Percentiles rank a stretch among this genome's conserved stretches.
These are phyloP conservation scores for Anarsia innoxiella DNA, from an alignment of 2,888 invertebrate species.

Conservation along the genomic window DNA sequence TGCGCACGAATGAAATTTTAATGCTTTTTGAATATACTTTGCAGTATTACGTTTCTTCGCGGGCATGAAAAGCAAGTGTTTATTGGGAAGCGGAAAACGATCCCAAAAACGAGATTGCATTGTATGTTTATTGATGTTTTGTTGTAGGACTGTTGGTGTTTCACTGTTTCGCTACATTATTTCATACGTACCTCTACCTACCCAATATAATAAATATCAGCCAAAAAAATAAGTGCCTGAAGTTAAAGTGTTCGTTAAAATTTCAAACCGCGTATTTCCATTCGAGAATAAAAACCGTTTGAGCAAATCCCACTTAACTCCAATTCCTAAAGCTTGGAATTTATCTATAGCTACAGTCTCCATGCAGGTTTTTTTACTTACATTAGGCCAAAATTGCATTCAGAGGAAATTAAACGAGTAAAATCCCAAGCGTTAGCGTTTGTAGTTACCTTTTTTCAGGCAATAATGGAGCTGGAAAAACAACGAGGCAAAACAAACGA, in stretches of 20 bases:
- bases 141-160: no score
- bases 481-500: constrained; percentile 30
- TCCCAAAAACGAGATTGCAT: no score
- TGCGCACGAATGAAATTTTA: constrained; percentile 18
- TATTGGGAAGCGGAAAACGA: no score
- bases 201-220: no score
- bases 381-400: constrained; percentile 34
- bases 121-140: no score
- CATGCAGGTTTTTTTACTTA: constrained; percentile 22
- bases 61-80: no score
- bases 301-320: constrained; percentile 5
- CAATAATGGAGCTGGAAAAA: constrained; percentile 38
- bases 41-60: background rate
- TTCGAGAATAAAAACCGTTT: no score
- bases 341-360: constrained; percentile 10
- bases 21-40: constrained; percentile 10
- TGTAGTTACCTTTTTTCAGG: constrained; percentile 30
- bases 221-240: no score
- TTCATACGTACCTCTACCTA: no score
- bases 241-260: no score
- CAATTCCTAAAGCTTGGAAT: constrained; percentile 8
- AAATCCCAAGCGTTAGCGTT: constrained; percentile 25
- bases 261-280: no score
- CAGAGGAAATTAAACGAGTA: constrained; percentile 37
- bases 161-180: no score